phyloP scores from a whole-genome alignment of 2,797 vertebrate species.

The Sebastes glaucus region DNA sequence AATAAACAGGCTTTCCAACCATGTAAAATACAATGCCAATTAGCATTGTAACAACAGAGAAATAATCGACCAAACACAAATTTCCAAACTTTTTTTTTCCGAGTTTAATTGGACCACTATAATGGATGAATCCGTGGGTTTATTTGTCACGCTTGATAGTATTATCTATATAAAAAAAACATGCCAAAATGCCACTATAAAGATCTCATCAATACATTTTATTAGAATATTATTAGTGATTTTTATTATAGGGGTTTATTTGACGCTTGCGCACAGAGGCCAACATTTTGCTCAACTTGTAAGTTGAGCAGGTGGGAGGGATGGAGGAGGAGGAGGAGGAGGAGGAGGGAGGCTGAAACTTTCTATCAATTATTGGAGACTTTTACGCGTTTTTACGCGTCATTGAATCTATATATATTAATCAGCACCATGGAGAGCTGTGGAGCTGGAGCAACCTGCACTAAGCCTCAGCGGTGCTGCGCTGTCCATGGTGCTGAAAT shows the following conservation, averaged over 20 bases:
- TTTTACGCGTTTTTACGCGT: not conserved
- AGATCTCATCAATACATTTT: not conserved
- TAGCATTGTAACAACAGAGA: too few species aligned
- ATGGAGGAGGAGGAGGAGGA: not conserved
- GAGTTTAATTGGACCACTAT: not conserved
- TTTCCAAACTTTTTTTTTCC: too few species aligned
- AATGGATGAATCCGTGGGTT: not conserved
- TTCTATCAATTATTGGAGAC: not conserved
- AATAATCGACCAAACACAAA: too few species aligned
- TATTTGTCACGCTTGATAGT: not conserved
- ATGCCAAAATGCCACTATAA: not conserved
- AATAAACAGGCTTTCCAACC: too few species aligned
- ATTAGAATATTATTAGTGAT: not conserved
- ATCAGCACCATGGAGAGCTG: constrained; percentile 19
- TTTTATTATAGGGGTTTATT: not conserved
- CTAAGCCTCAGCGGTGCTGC: not conserved
- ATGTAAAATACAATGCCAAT: too few species aligned
- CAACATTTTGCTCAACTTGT: constrained; percentile 80
- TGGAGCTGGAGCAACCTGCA: not conserved
- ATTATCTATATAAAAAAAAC: not conserved
- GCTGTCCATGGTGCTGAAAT: constrained; percentile 64
- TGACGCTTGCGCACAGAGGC: constrained; percentile 42
- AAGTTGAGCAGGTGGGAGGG: constrained; percentile 85
- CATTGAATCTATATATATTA: not conserved
- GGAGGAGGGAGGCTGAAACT: not conserved